Base-by-base conservation (phyloP, 2,888 invertebrate species). In the Bimastos eiseni region DNA sequence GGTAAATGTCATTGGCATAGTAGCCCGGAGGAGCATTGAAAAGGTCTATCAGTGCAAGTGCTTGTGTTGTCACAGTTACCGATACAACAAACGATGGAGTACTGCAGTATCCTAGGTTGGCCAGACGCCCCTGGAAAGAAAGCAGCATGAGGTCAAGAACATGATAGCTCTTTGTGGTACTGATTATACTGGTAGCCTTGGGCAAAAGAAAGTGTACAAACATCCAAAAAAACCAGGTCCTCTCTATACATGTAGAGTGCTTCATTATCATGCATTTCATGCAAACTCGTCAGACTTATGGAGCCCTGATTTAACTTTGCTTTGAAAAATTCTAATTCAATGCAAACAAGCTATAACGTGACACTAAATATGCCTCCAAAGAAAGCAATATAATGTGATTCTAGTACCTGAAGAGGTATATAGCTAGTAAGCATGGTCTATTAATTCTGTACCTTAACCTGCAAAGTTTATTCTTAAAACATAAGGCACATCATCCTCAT, bases 31-130 rank as follows among this genome's bases (percentile, higher is more conserved):
- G 99, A 21, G 99, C 99, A 96, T 98, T 99, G 94, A 98, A 99
- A 83, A 99, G 96, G 96, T 99, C 99, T 94, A 99, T 99, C 92
- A 99, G 96, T 41, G 99, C 99, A 92, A 99, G 96, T 21, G 98
- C 98, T 96, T 99, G 99, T 83, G 99, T 99, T 91, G 98, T 98
- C 4, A 98, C 98, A 55, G 99, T 99, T 93, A 99, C 98, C 44
- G 98, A 99, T 90, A 99, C 98, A 93, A 92, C 92, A 44, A 92
- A 91, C 15, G 91, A 91, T 84, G 92, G 98, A 94, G 99, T 97
- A 95, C 98, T 98, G 38, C 98, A 99, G 95, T 99, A 99, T 94
- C 98, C 98, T 92, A 96, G 96, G 96, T 99, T 99, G 90, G 98
- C 98, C 90, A 99, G 96, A 30, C 90, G 70, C 19, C 91, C 91